Conservation (phyloP, 2,888 invertebrate genomes). For the Clostera curtula region DNA sequence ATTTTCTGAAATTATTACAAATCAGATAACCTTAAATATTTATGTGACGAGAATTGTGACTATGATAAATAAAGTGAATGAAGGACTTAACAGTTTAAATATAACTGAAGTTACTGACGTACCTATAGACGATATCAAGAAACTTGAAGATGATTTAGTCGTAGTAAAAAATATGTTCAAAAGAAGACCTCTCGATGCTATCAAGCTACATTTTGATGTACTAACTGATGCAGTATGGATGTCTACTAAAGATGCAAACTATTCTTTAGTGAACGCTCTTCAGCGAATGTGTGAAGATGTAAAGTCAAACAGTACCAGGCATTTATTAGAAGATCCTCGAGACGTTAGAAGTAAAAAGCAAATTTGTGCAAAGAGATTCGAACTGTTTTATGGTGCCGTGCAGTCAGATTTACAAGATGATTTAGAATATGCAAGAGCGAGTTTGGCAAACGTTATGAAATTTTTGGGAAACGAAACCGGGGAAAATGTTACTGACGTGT, state of each 20-base stretch:
- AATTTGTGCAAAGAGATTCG: slow-evolving; percentile 48
- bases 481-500: slow-evolving; percentile 30
- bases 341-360: slow-evolving; percentile 38
- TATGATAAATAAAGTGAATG: slow-evolving; percentile 43
- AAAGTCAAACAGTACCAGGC: slow-evolving; percentile 34
- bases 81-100: slow-evolving; percentile 29
- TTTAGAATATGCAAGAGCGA: slow-evolving; percentile 28
- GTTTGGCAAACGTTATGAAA: slow-evolving; percentile 35
- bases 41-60: slow-evolving; percentile 51
- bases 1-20: slow-evolving; percentile 46
- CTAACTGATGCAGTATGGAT: slow-evolving; percentile 47
- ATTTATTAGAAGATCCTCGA: slow-evolving; percentile 42
- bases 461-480: slow-evolving; percentile 24
- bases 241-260: slow-evolving; percentile 31
- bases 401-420: slow-evolving; percentile 32
- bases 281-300: slow-evolving; percentile 37
- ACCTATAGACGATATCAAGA: slow-evolving; percentile 28
- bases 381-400: slow-evolving; percentile 34
- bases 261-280: slow-evolving; percentile 37
- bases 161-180: slow-evolving; percentile 43
- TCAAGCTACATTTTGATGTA: slow-evolving; percentile 52
- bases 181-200: slow-evolving; percentile 42
- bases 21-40: slow-evolving; percentile 37
- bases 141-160: slow-evolving; percentile 30
- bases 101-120: slow-evolving; percentile 20